Base-by-base conservation (phyloP, 2,113 vertebrate genomes). In the Oryzias celebensis region DNA sequence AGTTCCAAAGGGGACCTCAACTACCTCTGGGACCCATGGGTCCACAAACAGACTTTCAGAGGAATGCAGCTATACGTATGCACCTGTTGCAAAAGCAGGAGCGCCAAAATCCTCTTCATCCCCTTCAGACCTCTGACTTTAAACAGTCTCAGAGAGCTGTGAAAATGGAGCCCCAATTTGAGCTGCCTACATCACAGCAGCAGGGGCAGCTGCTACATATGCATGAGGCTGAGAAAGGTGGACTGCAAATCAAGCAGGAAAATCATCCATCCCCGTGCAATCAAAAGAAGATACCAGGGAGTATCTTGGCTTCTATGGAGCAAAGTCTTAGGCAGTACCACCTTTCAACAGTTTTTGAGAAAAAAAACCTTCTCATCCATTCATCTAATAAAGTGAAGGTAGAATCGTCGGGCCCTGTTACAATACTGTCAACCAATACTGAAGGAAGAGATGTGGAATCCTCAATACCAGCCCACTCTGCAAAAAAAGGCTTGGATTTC, bases 281-380 rank as follows among this genome's bases (percentile, higher is more conserved):
- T 15, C 87, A 88, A 58, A 70, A 51, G 64, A 80, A 73, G 57
- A 76, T 90, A 56, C 92, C 89, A 43, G 92, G 86, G 80, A 99
- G 93, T 79, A 98, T 98, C 71, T 91, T 98, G 3, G 95, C 96
- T 68, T 94, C 93, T 57, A 96, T 99, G 95, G 97, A 98, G 81
- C 94, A 96, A 85, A 94, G 93, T 66, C 87, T 98, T 55, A 95
- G 92, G 79, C 95, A 96, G 76, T 94, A 95, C 82, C 93, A 95
- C 83, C 93, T 93, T 76, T 95, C 95, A 62, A 92, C 94, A 41
- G 88, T 94, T 42, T 97, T 96, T 89, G 95, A 98, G 81, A 94
- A 93, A 70, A 96, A 95, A 80, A 84, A 93, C 14, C 76, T 95
- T 62, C 85, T 90, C 62, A 83, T 95, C 52, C 96, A 93, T 84